Evolutionary conservation across 2,888 invertebrate genomes (phyloP).

Genomic region (Calliphora vomitoria): DNA sequence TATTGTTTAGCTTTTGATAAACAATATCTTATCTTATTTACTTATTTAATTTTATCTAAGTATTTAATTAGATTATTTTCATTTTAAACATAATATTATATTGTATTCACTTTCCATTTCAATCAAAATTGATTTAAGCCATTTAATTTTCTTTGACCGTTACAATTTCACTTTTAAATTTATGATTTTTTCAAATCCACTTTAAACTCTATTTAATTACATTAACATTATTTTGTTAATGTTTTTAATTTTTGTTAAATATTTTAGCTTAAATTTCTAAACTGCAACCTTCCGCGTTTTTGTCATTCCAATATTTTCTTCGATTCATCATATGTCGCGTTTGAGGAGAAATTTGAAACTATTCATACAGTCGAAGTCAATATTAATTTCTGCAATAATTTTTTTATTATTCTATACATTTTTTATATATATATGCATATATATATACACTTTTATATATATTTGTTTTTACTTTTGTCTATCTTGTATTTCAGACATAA

Average conservation of each 20-base stretch:
- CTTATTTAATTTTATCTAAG: no score
- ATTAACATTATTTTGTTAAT: neutral
- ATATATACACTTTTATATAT: neutral
- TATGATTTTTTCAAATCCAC: no score
- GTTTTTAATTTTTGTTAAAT: neutral
- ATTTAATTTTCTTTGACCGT: no score
- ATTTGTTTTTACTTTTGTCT: slow-evolving; percentile 6
- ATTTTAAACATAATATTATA: no score
- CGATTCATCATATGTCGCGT: slow-evolving; percentile 39
- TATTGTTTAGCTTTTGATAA: no score
- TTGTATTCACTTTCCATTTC: no score
- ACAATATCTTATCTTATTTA: no score
- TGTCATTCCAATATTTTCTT: neutral
- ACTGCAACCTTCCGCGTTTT: slow-evolving; percentile 7
- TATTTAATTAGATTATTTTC: no score
- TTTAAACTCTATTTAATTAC: no score
- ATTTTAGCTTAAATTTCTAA: slow-evolving; percentile 8
- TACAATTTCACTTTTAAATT: no score
- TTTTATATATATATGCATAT: neutral
- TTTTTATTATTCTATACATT: slow-evolving; percentile 40
- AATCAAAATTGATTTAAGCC: no score
- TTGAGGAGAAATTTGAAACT: slow-evolving; percentile 65
- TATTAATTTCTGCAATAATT: slow-evolving; percentile 61
- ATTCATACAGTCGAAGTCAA: slow-evolving; percentile 59
- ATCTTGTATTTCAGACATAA: slow-evolving; percentile 29